phyloP scores from a whole-genome alignment of 2,113 vertebrate genomes.

The Lepus europaeus region DNA sequence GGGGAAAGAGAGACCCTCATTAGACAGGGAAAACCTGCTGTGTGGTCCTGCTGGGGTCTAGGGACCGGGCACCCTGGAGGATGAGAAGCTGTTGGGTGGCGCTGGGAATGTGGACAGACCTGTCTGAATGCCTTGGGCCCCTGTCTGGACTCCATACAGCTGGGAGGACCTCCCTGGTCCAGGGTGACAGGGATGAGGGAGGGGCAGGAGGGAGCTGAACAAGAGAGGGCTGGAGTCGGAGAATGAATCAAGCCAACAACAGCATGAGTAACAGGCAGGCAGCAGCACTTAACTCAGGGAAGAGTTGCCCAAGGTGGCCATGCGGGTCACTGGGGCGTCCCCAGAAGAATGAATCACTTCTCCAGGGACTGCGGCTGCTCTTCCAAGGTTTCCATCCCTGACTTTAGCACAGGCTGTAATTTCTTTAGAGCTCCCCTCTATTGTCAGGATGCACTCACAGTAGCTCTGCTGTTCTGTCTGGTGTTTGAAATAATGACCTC shows the following conservation, averaged over 20 bases:
- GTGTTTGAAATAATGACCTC: not conserved
- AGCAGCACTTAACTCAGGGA: not conserved
- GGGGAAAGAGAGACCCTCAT: constrained; percentile 57
- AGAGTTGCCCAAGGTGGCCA: not conserved
- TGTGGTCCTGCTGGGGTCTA: not conserved
- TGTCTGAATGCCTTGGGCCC: not conserved
- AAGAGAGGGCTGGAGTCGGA: not conserved
- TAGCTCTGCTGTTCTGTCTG: not conserved
- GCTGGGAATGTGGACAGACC: constrained; percentile 57
- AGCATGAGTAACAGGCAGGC: not conserved
- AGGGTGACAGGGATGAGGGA: not conserved
- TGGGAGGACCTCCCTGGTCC: not conserved
- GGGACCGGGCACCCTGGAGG: not conserved
- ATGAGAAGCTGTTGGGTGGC: constrained; percentile 60
- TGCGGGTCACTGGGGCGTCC: not conserved
- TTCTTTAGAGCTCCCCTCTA: not conserved
- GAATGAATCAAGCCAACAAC: not conserved
- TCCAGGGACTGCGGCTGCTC: not conserved
- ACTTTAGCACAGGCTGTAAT: not conserved
- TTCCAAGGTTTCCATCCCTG: not conserved
- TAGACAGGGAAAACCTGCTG: not conserved
- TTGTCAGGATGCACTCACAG: not conserved
- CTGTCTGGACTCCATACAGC: constrained; percentile 50
- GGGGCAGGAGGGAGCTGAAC: rapidly evolving
- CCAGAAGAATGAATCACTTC: not conserved